Conservation (phyloP, 2,888 invertebrate genomes). For the Tyria jacobaeae region DNA sequence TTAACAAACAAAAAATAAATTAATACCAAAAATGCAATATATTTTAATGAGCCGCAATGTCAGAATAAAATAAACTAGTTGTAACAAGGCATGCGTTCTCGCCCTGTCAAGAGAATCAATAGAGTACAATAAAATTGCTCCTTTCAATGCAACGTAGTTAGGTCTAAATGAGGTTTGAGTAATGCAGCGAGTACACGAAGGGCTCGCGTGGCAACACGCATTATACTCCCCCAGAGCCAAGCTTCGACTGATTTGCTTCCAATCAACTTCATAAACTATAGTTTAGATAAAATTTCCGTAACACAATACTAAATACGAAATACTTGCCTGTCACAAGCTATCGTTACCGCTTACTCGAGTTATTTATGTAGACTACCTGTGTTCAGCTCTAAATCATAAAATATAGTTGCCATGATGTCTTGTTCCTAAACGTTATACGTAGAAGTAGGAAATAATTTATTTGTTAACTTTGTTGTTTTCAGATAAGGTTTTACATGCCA, state of each 20-base stretch:
- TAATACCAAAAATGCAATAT: slow-evolving; percentile 44
- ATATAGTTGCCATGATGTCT: slow-evolving; percentile 28
- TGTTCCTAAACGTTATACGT: slow-evolving; percentile 30
- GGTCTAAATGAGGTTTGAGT: slow-evolving; percentile 85
- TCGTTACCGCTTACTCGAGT: slow-evolving; percentile 41
- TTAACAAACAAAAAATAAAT: neutral
- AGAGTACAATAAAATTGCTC: slow-evolving; percentile 83
- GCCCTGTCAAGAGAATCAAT: slow-evolving; percentile 81
- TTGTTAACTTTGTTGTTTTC: slow-evolving; percentile 8
- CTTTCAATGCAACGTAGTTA: slow-evolving; percentile 82
- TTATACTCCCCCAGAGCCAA: slow-evolving; percentile 59
- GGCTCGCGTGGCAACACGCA: slow-evolving; percentile 74
- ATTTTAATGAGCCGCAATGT: slow-evolving; percentile 68
- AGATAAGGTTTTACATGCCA: neutral
- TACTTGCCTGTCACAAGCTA: slow-evolving; percentile 39
- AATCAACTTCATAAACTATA: slow-evolving; percentile 50
- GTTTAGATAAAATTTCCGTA: slow-evolving; percentile 50
- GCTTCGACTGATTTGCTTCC: slow-evolving; percentile 59
- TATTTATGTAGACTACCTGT: slow-evolving; percentile 44
- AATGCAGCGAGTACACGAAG: slow-evolving; percentile 79
- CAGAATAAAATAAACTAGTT: slow-evolving; percentile 71
- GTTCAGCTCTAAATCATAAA: slow-evolving; percentile 44
- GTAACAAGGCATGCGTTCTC: slow-evolving; percentile 66
- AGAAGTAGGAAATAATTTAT: slow-evolving; percentile 12
- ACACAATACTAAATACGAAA: slow-evolving; percentile 48